Percentiles rank a stretch among this genome's conserved stretches.
These are phyloP conservation scores for Pelagia noctiluca DNA, from an alignment of 30 jellyfish, hydroid and myxozoan genomes.

Conservation along the genomic window DNA sequence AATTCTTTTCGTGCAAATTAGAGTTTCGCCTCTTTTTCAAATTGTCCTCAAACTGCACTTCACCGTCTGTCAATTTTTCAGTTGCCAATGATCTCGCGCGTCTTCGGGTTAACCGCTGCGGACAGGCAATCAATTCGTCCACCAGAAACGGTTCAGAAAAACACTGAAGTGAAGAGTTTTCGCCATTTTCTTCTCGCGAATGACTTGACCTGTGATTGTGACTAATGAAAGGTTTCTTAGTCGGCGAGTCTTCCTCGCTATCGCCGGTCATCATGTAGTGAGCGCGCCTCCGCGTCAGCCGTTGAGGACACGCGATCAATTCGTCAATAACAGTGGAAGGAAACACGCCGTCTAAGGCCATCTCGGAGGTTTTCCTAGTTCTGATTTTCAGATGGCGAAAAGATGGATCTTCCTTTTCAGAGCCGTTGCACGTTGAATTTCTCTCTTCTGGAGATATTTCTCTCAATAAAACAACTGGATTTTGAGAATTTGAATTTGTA, in stretches of 20 bases:
- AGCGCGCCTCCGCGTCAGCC: conserved; percentile 72
- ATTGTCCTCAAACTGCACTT: background rate
- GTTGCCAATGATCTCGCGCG: conserved; percentile 49
- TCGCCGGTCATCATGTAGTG: conserved; percentile 55
- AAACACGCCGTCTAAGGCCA: conserved; percentile 28
- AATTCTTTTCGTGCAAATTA: background rate
- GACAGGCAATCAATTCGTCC: conserved; percentile 17
- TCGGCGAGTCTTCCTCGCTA: background rate
- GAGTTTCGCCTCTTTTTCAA: background rate
- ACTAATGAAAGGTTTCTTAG: background rate
- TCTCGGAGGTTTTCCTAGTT: background rate
- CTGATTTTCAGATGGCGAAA: conserved; percentile 8
- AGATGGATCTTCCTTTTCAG: background rate
- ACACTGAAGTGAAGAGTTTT: background rate
- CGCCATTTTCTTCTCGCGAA: background rate
- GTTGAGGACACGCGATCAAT: conserved; percentile 69
- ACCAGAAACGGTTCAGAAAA: conserved; percentile 15
- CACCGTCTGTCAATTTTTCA: conserved; percentile 4
- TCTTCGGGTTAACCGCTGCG: conserved; percentile 53
- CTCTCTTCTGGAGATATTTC: conserved; percentile 26
- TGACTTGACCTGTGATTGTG: too few species aligned
- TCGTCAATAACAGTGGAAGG: conserved; percentile 64
- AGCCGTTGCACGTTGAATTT: background rate
- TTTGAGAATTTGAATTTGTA: background rate
- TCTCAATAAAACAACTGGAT: conserved; percentile 55